Conservation (phyloP, 2,888 invertebrate species). For the Macaria liturata region DNA sequence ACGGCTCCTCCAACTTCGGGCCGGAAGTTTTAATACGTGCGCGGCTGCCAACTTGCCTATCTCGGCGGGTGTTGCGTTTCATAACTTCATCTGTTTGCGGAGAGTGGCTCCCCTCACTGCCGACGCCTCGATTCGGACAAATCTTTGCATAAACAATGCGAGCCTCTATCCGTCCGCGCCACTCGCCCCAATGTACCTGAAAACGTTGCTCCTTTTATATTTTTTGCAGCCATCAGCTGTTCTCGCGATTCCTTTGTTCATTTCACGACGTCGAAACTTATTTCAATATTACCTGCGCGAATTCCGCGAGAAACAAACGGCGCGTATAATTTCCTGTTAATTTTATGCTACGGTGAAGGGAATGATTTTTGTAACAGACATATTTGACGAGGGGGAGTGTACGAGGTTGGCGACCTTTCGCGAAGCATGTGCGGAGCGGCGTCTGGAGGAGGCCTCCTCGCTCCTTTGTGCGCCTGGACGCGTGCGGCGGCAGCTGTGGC, state of each 20-base stretch:
- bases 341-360: slow-evolving; percentile 21
- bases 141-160: slow-evolving; percentile 18
- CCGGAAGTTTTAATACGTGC: slow-evolving; percentile 58
- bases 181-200: slow-evolving; percentile 31
- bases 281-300: slow-evolving; percentile 30
- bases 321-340: slow-evolving; percentile 30
- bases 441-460: slow-evolving; percentile 19
- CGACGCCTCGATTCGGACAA: slow-evolving; percentile 16
- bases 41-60: slow-evolving; percentile 50
- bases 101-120: slow-evolving; percentile 25
- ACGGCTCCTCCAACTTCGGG: slow-evolving; percentile 44
- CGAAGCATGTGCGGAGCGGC: slow-evolving; percentile 22
- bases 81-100: slow-evolving; percentile 42
- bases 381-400: slow-evolving; percentile 24
- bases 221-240: slow-evolving; percentile 38
- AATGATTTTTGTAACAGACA: slow-evolving; percentile 20
- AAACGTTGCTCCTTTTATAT: slow-evolving; percentile 26
- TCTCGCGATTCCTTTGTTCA: slow-evolving; percentile 33
- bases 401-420: slow-evolving; percentile 32
- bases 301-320: slow-evolving; percentile 26
- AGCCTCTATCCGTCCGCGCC: slow-evolving; percentile 18
- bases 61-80: slow-evolving; percentile 48
- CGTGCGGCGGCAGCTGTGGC: slow-evolving; percentile 36
- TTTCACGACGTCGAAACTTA: slow-evolving; percentile 21
- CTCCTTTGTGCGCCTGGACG: slow-evolving; percentile 31